phyloP scores from a whole-genome alignment of 2,888 invertebrate species.

The Euproctis similis region DNA sequence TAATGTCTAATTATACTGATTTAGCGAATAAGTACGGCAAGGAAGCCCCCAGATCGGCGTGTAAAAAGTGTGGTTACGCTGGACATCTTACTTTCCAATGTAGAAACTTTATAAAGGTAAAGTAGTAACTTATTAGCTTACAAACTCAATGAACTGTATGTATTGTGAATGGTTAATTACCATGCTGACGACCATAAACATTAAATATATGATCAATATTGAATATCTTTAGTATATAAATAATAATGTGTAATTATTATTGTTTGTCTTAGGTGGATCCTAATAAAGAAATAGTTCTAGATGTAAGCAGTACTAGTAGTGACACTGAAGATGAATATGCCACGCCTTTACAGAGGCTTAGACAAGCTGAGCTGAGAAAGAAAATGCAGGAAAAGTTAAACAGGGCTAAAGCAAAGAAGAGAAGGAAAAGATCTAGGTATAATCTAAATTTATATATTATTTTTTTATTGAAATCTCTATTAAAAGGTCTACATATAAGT shows the following conservation, averaged over 20 bases:
- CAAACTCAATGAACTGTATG: too few relatives aligned
- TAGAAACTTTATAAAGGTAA: constrained; percentile 92
- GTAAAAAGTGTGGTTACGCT: constrained; percentile 96
- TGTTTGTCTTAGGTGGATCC: constrained; percentile 81
- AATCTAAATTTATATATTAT: too few relatives aligned
- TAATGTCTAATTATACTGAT: constrained; percentile 58
- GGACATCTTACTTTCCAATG: constrained; percentile 98
- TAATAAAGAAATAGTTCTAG: constrained; percentile 92
- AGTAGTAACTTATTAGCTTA: too few relatives aligned
- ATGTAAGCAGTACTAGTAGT: constrained; percentile 95
- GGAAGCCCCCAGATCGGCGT: constrained; percentile 87
- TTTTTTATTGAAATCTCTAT: too few relatives aligned
- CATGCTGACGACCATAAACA: not conserved
- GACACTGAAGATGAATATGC: constrained; percentile 89
- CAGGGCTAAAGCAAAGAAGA: constrained; percentile 75
- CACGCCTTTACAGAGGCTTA: constrained; percentile 86
- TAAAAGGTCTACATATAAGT: too few relatives aligned
- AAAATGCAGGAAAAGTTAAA: constrained; percentile 80
- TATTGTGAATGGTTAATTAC: too few relatives aligned
- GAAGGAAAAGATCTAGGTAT: constrained; percentile 50
- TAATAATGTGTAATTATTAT: not conserved
- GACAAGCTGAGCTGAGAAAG: constrained; percentile 85
- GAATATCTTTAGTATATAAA: not conserved
- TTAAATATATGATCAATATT: not conserved
- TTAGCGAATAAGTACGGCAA: constrained; percentile 76